phyloP scores from a whole-genome alignment of 2,113 vertebrate genomes.

The Laticauda laticaudata region DNA sequence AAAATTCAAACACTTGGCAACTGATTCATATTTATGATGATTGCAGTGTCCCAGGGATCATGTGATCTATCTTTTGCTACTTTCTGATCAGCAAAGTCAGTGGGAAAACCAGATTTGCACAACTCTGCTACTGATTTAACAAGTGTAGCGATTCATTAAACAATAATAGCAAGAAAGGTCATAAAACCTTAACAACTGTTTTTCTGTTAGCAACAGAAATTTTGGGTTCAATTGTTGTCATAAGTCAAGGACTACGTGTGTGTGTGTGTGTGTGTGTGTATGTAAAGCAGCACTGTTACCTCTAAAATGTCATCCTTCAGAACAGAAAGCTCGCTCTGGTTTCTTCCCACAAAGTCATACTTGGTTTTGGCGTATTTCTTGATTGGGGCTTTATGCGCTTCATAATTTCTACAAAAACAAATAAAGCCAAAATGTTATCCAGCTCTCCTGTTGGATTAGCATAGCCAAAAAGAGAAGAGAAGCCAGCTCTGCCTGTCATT shows the following conservation, averaged over 20 bases:
- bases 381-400: constrained; percentile 69
- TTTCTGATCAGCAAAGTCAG: too few relatives aligned
- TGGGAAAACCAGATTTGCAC: background rate
- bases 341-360: constrained; percentile 92
- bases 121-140: background rate
- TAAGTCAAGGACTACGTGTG: background rate
- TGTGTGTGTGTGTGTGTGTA: background rate
- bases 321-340: constrained; percentile 91
- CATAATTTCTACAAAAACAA: constrained; percentile 75
- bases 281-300: constrained; percentile 69
- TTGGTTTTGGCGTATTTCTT: constrained; percentile 90
- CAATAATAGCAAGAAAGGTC: background rate
- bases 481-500: background rate
- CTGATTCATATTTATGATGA: too few relatives aligned
- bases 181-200: background rate
- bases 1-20: too few relatives aligned
- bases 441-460: background rate
- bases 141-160: background rate
- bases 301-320: constrained; percentile 90
- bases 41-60: too few relatives aligned
- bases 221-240: background rate
- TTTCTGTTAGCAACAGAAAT: background rate
- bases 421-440: constrained; percentile 15
- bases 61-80: too few relatives aligned
- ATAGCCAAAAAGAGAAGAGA: background rate